Evolutionary conservation across 2,797 vertebrate species (phyloP).

Genomic region (Allochrocebus solatus): DNA sequence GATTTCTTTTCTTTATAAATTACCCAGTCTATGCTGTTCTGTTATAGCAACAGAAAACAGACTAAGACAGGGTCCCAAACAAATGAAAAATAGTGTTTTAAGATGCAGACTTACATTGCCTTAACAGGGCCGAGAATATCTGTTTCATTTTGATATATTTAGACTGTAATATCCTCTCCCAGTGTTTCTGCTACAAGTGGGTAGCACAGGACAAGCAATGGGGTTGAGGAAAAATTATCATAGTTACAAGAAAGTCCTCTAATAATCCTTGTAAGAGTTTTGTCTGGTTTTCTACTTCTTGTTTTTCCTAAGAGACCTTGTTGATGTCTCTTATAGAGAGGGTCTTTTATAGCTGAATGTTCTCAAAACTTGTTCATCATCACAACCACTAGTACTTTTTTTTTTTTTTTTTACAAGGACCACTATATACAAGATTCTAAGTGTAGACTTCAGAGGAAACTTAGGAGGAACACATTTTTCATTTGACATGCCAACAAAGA

Average conservation of each 20-base stretch:
- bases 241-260: not conserved
- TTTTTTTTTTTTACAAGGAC: not conserved
- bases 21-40: not conserved
- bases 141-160: not conserved
- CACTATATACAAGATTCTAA: not conserved
- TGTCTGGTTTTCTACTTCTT: not conserved
- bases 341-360: not conserved
- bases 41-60: not conserved
- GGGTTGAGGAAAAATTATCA: not conserved
- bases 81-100: not conserved
- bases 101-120: not conserved
- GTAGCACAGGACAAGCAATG: not conserved
- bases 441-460: not conserved
- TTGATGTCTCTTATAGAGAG: not conserved
- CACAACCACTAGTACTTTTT: not conserved
- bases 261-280: not conserved
- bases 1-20: not conserved
- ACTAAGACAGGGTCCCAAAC: not conserved
- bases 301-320: not conserved
- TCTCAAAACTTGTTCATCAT: conserved; percentile 16
- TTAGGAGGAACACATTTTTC: not conserved
- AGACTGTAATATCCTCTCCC: not conserved
- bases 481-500: not conserved
- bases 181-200: not conserved
- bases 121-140: not conserved